phyloP scores from a whole-genome alignment of 2,797 vertebrate genomes.

The Sciurus vulgaris region DNA sequence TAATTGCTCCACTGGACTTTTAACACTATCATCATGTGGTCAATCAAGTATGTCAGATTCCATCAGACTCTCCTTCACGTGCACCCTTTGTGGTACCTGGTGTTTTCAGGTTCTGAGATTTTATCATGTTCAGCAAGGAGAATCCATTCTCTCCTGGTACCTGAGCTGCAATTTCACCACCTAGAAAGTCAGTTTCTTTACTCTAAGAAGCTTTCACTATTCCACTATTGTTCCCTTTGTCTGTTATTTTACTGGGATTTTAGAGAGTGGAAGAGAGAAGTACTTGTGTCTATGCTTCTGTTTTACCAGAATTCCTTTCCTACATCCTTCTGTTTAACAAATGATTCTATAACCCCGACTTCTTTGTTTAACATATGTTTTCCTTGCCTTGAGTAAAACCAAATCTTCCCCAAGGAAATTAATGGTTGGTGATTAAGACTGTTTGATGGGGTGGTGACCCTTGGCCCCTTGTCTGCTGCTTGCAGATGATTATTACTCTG shows the following conservation, averaged over 20 bases:
- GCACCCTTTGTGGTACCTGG: not conserved
- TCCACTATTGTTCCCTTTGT: not conserved
- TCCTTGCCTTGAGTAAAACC: not conserved
- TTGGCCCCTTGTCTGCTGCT: not conserved
- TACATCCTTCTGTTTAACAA: not conserved
- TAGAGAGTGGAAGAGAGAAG: not conserved
- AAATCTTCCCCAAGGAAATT: not conserved
- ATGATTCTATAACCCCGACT: not conserved
- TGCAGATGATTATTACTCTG: not conserved
- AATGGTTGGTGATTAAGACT: not conserved
- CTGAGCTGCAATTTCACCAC: not conserved
- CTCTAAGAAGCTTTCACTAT: not conserved
- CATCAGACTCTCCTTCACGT: not conserved
- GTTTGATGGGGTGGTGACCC: not conserved
- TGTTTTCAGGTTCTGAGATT: not conserved
- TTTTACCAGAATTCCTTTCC: not conserved
- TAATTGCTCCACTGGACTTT: not conserved
- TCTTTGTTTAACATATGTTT: not conserved
- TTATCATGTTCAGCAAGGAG: not conserved
- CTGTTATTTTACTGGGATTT: not conserved
- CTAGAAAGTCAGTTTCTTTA: not conserved
- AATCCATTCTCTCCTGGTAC: not conserved
- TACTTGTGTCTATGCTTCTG: not conserved
- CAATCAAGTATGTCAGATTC: not conserved
- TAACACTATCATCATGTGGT: not conserved